phyloP scores from a whole-genome alignment of 2,888 invertebrate species.

The Rotaria sp. region DNA sequence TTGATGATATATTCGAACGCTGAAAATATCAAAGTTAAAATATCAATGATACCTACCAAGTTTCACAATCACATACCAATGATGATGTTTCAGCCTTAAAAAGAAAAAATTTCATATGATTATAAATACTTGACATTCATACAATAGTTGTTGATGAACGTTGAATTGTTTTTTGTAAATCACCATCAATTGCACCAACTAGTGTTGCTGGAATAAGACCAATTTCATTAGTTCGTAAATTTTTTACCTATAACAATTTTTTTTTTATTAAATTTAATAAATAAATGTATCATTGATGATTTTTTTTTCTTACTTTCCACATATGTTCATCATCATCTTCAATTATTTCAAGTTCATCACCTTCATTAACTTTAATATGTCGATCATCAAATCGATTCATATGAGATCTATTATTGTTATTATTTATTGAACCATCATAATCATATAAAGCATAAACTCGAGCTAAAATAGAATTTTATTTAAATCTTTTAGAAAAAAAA shows the following conservation, averaged over 20 bases:
- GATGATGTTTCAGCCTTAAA: background rate
- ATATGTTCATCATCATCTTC: constrained; percentile 28
- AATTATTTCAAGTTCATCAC: constrained; percentile 4
- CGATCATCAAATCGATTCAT: background rate
- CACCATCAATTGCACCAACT: background rate
- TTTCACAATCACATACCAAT: constrained; percentile 29
- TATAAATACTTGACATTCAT: background rate
- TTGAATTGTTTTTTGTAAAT: background rate
- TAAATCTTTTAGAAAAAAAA: background rate
- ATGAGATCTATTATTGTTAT: background rate
- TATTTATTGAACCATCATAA: background rate
- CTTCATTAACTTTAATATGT: constrained; percentile 2
- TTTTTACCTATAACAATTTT: background rate
- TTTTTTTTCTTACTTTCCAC: background rate
- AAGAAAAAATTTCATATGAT: background rate
- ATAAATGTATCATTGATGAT: too few species aligned
- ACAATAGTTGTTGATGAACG: background rate
- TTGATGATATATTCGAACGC: constrained; percentile 2
- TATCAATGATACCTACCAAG: constrained; percentile 1
- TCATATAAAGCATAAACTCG: constrained; percentile 12
- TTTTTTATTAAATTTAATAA: background rate
- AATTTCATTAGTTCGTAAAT: background rate
- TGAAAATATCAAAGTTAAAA: background rate
- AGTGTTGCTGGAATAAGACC: constrained; percentile 16
- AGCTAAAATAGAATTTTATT: background rate